Conservation (phyloP, 1,140 invertebrate genomes). For the Mercenaria mercenaria region DNA sequence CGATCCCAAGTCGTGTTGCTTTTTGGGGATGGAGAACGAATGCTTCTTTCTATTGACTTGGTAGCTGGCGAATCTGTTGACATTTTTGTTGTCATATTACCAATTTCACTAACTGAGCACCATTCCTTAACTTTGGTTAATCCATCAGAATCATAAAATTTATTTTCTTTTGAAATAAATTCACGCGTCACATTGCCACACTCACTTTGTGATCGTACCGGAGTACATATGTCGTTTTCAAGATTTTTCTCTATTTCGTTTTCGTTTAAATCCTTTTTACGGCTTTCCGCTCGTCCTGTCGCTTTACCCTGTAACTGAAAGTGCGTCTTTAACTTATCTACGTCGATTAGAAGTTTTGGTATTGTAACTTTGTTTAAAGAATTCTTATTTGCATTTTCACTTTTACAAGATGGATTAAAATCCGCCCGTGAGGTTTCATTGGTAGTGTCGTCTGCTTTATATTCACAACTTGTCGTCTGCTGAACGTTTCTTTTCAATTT, state of each 20-base stretch:
- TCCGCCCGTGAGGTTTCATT: background rate
- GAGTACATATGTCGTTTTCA: background rate
- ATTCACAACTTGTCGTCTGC: constrained; percentile 5
- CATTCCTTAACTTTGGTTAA: constrained; percentile 55
- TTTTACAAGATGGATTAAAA: background rate
- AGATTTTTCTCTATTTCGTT: background rate
- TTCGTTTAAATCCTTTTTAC: constrained; percentile 44
- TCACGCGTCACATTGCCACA: background rate
- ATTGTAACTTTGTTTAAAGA: background rate
- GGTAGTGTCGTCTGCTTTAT: constrained; percentile 15
- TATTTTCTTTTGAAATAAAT: constrained; percentile 16
- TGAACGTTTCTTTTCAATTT: constrained; percentile 31
- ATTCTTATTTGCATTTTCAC: constrained; percentile 21
- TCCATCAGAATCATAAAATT: constrained; percentile 25
- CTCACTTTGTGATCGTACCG: constrained; percentile 7
- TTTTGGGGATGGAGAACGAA: constrained; percentile 60
- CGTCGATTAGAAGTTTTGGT: constrained; percentile 41
- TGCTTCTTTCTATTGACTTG: constrained; percentile 12
- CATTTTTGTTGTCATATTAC: constrained; percentile 41
- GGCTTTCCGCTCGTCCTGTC: background rate
- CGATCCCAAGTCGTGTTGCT: constrained; percentile 62
- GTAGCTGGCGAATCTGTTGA: background rate
- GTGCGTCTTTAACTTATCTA: constrained; percentile 39
- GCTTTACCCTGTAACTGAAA: constrained; percentile 42
- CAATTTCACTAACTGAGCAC: constrained; percentile 47